Conservation (phyloP, 2,113 vertebrate species). For the Dunckerocampus dactyliophorus region DNA sequence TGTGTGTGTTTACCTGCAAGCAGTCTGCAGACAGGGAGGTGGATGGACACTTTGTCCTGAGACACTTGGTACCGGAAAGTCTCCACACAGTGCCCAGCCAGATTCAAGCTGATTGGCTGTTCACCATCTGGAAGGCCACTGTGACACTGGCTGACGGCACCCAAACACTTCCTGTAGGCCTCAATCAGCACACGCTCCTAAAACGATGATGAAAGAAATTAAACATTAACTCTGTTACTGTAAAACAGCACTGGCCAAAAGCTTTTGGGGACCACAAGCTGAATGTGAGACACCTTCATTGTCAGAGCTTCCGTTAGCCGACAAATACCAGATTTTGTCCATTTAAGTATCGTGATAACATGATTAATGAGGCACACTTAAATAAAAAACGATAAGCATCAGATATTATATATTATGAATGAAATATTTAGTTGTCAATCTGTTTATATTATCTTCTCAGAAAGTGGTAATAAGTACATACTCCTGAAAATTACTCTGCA, state of each 20-base stretch:
- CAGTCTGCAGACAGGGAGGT: constrained; percentile 92
- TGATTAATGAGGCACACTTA: too few species aligned
- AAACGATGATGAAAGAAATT: neutral
- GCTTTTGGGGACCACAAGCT: too few species aligned
- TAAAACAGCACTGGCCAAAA: neutral
- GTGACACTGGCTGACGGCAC: constrained; percentile 84
- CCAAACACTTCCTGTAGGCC: constrained; percentile 91
- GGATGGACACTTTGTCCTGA: constrained; percentile 97
- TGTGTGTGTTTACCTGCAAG: constrained; percentile 81
- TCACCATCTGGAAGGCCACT: constrained; percentile 89
- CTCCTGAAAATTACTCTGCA: too few species aligned
- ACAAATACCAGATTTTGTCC: too few species aligned
- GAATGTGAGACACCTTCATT: too few species aligned
- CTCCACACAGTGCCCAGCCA: constrained; percentile 91
- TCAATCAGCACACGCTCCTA: constrained; percentile 92
- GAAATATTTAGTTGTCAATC: too few species aligned
- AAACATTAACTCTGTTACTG: neutral
- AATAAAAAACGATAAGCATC: too few species aligned
- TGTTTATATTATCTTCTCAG: too few species aligned
- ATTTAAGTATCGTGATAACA: too few species aligned
- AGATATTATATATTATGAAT: too few species aligned
- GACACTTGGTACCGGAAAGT: constrained; percentile 96
- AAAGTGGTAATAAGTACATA: too few species aligned
- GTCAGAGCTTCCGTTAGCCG: too few species aligned
- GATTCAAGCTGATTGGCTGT: constrained; percentile 87